Evolutionary conservation across 2,888 invertebrate species (phyloP).

Genomic region (Dryocosmus kuriphilus): DNA sequence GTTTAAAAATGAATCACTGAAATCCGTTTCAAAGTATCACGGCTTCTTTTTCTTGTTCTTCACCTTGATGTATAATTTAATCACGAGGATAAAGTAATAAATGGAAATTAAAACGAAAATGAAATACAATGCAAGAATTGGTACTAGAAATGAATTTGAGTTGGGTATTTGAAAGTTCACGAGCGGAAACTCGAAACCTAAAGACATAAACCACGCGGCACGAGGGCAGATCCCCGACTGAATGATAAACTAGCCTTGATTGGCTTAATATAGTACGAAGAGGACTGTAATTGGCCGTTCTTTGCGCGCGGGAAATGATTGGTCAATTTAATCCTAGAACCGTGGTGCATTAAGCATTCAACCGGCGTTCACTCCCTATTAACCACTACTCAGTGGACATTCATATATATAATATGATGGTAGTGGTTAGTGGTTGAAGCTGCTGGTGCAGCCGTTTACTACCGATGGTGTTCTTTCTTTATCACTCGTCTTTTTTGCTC

Average conservation of each 20-base stretch:
- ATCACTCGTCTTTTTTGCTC: slow-evolving; percentile 53
- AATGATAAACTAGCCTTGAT: slow-evolving; percentile 82
- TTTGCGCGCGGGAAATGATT: slow-evolving; percentile 79
- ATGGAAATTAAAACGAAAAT: neutral
- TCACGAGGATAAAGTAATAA: neutral
- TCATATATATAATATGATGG: slow-evolving; percentile 42
- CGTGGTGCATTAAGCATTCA: slow-evolving; percentile 76
- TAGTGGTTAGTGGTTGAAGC: slow-evolving; percentile 21
- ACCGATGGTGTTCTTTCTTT: slow-evolving; percentile 51
- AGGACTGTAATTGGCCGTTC: slow-evolving; percentile 81
- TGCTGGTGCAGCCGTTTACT: slow-evolving; percentile 27
- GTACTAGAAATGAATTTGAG: neutral
- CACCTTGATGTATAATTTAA: neutral
- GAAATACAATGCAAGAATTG: neutral
- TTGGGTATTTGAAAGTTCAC: slow-evolving; percentile 6
- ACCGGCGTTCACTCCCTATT: slow-evolving; percentile 76
- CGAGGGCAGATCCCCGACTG: slow-evolving; percentile 80
- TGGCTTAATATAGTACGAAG: slow-evolving; percentile 83
- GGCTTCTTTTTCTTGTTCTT: neutral
- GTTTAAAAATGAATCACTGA: slow-evolving; percentile 34
- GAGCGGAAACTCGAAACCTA: neutral
- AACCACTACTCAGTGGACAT: slow-evolving; percentile 63
- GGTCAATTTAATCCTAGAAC: slow-evolving; percentile 77
- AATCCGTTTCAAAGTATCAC: neutral
- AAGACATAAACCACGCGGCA: slow-evolving; percentile 67